Base-by-base conservation (phyloP, 2,888 invertebrate species). In the Osedax fenrisi region DNA sequence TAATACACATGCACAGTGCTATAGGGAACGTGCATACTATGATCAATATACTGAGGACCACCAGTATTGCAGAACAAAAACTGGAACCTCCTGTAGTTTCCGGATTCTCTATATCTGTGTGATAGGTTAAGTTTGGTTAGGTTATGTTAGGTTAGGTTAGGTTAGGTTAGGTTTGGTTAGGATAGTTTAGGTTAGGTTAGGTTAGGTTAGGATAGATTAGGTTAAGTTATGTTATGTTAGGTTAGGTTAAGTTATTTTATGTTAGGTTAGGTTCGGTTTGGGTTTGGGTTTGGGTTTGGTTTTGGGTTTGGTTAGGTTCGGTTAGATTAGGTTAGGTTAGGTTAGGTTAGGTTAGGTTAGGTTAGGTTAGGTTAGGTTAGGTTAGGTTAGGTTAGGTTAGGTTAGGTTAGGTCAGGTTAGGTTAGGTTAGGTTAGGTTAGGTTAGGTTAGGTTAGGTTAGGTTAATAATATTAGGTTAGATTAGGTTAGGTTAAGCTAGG, bases 321-420 rank as follows among this genome's bases (percentile, higher is more conserved):
- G 68, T 68, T 68, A 5, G 24, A 26, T 68, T 68, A 5, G 24
- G 68, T 68, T 68, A 5, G 68, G 68, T 68, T 68, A 5, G 24
- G 68, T 68, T 68, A 5, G 74, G 74, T 69, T 74, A 26, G 68
- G 70, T 72, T 74, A 23, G 74, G 74, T 68, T 74, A 26, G 74
- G 74, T 72, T 74, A 23, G 68, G 70, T 41, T 74, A 26, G 74
- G 68, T 68, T 68, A 5, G 24, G 68, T 68, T 68, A 5, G 24
- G 24, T 68, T 68, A 5, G 68, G 68, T 68, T 68, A 5, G 68
- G 26, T 68, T 24, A 24, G 68, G 25, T 68, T 24, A 2, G 68
- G 25, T 68, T 68, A 10, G 62, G n/a, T 62, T 62, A 2, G 62
- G 61, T 61, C 22, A 2, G 61, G 61, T 61, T 61, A 2, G 61